These are phyloP conservation scores for Hesperia comma DNA, from an alignment of 2,888 invertebrate species.

Conservation along the genomic window DNA sequence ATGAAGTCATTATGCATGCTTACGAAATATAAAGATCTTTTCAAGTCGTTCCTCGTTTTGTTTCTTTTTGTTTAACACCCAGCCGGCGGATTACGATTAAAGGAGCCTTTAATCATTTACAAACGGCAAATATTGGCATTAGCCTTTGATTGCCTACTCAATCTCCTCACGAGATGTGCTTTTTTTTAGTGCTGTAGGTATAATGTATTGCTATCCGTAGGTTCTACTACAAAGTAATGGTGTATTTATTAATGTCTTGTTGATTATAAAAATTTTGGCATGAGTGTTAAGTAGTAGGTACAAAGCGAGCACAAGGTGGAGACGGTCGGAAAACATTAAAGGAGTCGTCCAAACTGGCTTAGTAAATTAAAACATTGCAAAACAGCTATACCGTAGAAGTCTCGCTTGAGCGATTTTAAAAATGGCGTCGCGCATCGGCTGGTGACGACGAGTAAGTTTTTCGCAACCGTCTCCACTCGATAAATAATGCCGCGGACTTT, in stretches of 20 bases:
- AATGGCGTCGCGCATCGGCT: conserved; percentile 73
- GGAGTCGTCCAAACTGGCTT: conserved; percentile 53
- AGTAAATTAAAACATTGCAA: conserved; percentile 81
- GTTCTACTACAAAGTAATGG: not conserved
- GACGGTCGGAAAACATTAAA: conserved; percentile 76
- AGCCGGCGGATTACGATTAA: conserved; percentile 42
- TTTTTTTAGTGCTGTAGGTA: too few species aligned
- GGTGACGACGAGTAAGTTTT: conserved; percentile 79
- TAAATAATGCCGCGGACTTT: conserved; percentile 83
- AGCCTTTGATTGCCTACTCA: conserved; percentile 22
- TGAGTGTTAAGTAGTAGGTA: conserved; percentile 31
- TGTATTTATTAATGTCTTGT: not conserved
- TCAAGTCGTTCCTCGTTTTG: conserved; percentile 43
- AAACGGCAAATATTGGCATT: conserved; percentile 36
- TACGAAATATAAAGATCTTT: conserved; percentile 59
- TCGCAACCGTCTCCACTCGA: conserved; percentile 83
- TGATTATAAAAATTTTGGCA: conserved; percentile 5
- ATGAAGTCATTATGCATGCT: conserved; percentile 74
- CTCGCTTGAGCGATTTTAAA: conserved; percentile 75
- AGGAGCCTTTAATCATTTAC: conserved; percentile 45
- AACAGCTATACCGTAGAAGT: conserved; percentile 71
- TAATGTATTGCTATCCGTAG: not conserved
- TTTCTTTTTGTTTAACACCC: conserved; percentile 49
- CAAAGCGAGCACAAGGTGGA: conserved; percentile 49
- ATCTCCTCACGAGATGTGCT: not conserved